These are phyloP conservation scores for Coendou prehensilis DNA, from an alignment of 2,797 vertebrate genomes.

Conservation along the genomic window DNA sequence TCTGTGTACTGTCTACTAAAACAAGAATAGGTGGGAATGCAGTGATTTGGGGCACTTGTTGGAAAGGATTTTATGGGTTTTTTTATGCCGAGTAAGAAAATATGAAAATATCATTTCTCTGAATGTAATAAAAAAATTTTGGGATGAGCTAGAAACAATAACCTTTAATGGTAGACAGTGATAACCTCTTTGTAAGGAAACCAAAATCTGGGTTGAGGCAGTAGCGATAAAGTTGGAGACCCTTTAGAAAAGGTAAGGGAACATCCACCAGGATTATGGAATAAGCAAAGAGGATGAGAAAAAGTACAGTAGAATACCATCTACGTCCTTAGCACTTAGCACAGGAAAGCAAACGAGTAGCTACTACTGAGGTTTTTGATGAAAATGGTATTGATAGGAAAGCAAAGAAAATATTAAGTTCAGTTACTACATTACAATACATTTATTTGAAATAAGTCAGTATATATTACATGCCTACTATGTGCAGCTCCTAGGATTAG, in stretches of 20 bases:
- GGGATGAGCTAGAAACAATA: not conserved
- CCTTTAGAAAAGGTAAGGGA: not conserved
- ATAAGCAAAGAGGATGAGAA: not conserved
- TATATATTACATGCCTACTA: conserved; percentile 1
- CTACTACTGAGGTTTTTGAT: not conserved
- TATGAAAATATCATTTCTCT: not conserved
- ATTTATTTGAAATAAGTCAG: not conserved
- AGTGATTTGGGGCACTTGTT: not conserved
- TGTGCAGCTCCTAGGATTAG: not conserved
- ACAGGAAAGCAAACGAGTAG: not conserved
- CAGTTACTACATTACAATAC: not conserved
- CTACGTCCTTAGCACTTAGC: not conserved
- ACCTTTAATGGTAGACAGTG: not conserved
- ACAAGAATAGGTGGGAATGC: not conserved
- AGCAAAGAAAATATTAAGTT: conserved; percentile 21
- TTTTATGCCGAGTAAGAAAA: not conserved
- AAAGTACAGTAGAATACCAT: not conserved
- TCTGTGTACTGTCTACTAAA: not conserved
- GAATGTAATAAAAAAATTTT: not conserved
- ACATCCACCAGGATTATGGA: not conserved
- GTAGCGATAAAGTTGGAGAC: not conserved
- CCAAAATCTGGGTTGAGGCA: not conserved
- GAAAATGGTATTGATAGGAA: conserved; percentile 36
- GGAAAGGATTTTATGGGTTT: conserved; percentile 11
- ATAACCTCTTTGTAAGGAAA: not conserved